Conservation (phyloP, 2,797 vertebrate species). For the Hyperoplus immaculatus region DNA sequence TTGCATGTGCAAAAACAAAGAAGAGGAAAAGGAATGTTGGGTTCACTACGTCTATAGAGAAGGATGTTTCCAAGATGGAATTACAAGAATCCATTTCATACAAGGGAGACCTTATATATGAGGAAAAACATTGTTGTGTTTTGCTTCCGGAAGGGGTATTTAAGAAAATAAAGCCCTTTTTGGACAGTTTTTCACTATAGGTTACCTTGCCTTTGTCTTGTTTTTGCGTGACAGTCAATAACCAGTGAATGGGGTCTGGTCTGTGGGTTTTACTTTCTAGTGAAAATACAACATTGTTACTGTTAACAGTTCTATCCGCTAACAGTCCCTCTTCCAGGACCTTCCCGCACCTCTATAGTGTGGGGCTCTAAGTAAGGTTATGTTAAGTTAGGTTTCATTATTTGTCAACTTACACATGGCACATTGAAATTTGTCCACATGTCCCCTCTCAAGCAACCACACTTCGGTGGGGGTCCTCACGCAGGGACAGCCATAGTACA, state of each 20-base stretch:
- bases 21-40: not conserved
- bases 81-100: not conserved
- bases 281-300: slow-evolving; percentile 3
- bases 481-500: too few species aligned
- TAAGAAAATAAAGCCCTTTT: too few species aligned
- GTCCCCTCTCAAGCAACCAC: too few species aligned
- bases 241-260: slow-evolving; percentile 29
- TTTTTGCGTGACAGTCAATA: slow-evolving; percentile 34
- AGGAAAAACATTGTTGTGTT: too few species aligned
- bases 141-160: too few species aligned
- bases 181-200: too few species aligned
- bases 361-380: too few species aligned
- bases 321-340: slow-evolving; percentile 3
- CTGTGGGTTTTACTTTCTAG: slow-evolving; percentile 14
- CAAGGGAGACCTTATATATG: too few species aligned
- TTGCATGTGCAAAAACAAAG: not conserved
- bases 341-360: slow-evolving; percentile 13
- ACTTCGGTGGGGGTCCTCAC: too few species aligned
- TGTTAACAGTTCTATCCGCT: slow-evolving; percentile 14
- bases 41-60: not conserved
- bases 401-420: too few species aligned
- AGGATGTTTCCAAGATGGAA: not conserved
- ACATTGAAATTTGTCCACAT: too few species aligned
- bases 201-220: not conserved
- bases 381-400: too few species aligned